These are phyloP conservation scores for Bombus impatiens DNA, from an alignment of 1,140 invertebrate genomes.

Conservation along the genomic window DNA sequence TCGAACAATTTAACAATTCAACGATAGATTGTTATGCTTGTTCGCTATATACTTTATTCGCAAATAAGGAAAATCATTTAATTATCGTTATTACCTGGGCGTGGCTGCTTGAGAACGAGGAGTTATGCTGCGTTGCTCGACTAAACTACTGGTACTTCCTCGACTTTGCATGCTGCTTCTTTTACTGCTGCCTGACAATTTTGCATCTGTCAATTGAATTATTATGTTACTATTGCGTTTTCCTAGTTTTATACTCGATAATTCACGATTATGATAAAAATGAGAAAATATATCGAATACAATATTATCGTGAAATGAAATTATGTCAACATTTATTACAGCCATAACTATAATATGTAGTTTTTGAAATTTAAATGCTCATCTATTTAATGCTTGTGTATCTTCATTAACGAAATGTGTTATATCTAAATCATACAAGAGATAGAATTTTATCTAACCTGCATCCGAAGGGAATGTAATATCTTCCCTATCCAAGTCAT, in stretches of 20 bases:
- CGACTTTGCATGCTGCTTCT: conserved; percentile 94
- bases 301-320: too few species aligned
- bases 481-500: conserved; percentile 93
- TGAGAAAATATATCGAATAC: too few species aligned
- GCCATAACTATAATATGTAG: too few species aligned
- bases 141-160: conserved; percentile 92
- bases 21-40: neutral
- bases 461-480: conserved; percentile 91
- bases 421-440: neutral
- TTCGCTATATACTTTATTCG: neutral
- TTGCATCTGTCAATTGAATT: conserved; percentile 80
- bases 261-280: too few species aligned
- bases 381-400: too few species aligned
- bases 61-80: neutral
- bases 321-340: too few species aligned
- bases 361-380: too few species aligned
- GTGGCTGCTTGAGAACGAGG: conserved; percentile 94
- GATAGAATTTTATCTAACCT: conserved; percentile 81
- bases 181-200: conserved; percentile 90
- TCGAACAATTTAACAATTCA: conserved; percentile 50
- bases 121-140: conserved; percentile 91
- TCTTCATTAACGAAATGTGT: too few species aligned
- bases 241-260: too few species aligned
- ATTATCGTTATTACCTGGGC: conserved; percentile 84
- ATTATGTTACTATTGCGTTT: conserved; percentile 46